phyloP scores from a whole-genome alignment of 2,113 vertebrate species.

The Toxostoma redivivum region DNA sequence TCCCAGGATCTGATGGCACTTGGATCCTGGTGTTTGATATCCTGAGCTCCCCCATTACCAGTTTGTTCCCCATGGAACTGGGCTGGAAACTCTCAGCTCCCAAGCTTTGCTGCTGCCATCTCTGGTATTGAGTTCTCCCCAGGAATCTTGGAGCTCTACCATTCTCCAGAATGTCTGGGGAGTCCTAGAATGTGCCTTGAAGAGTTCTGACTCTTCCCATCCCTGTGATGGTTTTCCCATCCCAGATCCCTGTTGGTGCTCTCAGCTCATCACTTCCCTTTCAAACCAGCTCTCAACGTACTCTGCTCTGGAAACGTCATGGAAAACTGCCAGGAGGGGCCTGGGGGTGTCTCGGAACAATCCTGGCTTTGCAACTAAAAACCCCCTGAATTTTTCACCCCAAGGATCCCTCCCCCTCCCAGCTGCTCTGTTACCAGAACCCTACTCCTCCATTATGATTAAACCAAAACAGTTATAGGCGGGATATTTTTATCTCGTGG shows the following conservation, averaged over 20 bases:
- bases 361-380: neutral
- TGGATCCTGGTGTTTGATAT: no score
- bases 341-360: neutral
- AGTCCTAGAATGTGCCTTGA: neutral
- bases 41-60: neutral
- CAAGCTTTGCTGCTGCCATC: neutral
- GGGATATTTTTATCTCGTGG: neutral
- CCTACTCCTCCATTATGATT: neutral
- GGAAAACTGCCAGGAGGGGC: neutral
- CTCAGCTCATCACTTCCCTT: neutral
- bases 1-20: accelerated
- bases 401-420: neutral
- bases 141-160: neutral
- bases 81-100: neutral
- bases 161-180: neutral
- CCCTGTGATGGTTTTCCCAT: neutral
- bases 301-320: neutral
- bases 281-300: neutral
- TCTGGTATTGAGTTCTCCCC: neutral
- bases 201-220: neutral
- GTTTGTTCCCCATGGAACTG: neutral
- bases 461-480: accelerated
- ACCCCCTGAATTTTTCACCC: neutral
- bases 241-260: neutral
- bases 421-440: neutral